A percentile compares a stretch with the other conserved stretches of the same genome.
Conservation (phyloP, 1,140 invertebrate genomes). For the Helicoverpa zea region DNA sequence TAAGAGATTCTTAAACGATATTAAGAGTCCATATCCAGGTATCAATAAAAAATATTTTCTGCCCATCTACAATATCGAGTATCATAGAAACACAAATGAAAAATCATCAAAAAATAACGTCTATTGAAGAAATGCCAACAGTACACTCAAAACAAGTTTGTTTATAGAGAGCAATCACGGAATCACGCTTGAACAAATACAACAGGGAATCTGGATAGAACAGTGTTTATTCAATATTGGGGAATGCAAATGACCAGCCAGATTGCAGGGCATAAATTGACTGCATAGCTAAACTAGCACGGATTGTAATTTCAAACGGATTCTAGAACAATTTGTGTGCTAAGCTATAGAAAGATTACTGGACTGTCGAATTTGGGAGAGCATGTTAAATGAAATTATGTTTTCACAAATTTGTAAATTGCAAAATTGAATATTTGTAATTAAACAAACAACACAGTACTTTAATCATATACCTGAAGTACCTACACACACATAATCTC, state of each 20-base stretch:
- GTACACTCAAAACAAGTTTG: not conserved
- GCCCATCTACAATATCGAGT: too few species aligned
- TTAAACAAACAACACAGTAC: too few species aligned
- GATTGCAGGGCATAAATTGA: constrained; percentile 43
- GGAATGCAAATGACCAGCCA: constrained; percentile 36
- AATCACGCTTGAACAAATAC: constrained; percentile 37
- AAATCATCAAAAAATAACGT: too few species aligned
- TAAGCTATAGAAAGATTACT: not conserved
- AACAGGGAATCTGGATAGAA: constrained; percentile 32
- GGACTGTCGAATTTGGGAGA: not conserved
- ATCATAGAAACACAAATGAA: too few species aligned
- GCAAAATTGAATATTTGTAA: too few species aligned
- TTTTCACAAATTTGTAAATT: too few species aligned
- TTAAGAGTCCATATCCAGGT: not conserved
- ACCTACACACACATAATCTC: too few species aligned
- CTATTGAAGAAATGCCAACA: too few species aligned
- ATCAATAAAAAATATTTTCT: too few species aligned
- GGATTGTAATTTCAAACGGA: constrained; percentile 3
- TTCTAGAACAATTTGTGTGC: constrained; percentile 18
- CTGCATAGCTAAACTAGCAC: constrained; percentile 1
- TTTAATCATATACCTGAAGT: too few species aligned
- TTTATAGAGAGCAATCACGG: not conserved
- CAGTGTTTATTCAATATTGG: constrained; percentile 49
- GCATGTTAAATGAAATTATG: too few species aligned
- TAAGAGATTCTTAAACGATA: not conserved